Evolutionary conservation across 2,113 vertebrate species (phyloP), one percentile per base, ranked within the genome.

Genomic region (Rana temporaria): DNA sequence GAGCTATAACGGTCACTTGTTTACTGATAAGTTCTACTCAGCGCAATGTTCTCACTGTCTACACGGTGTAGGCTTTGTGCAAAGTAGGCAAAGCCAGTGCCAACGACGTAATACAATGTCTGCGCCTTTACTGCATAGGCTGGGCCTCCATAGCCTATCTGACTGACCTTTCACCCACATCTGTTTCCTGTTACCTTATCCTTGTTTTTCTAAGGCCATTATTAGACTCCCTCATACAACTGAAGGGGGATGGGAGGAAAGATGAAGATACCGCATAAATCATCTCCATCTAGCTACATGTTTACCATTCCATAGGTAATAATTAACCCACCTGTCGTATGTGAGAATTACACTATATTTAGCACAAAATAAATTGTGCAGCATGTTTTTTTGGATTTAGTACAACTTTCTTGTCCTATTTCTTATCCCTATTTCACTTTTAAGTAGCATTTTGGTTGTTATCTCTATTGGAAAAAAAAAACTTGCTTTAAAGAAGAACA

Each of bases 101-200:
- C n/a, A 38, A 63, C 63, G 19, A 18, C 19, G 56, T 32, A n/a
- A 20, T 78, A 19, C 26, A 55, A 55, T 30, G 48, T 63, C 20
- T 75, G 8, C 30, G 56, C 11, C 14, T 18, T 6, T 56, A 56
- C 11, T 38, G 57, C 80, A 84, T 78, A 75, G 87, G 70, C 2
- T 26, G 11, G 1, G 26, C 85, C 86, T 74, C 82, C 57, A 26
- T 56, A 56, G 65, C 69, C 74, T 86, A 68, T 89, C 87, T 90
- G 85, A 79, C 88, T 0, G 84, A 87, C 88, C 82, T 88, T 78
- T 88, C 52, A 69, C 86, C 82, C 84, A 85, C 86, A 88, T 89
- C 87, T 90, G 87, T 88, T 91, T 91, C 86, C 87, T 86, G 84
- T 86, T 71, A 84, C 78, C 79, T 78, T 84, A 64, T 86, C 84